These are phyloP conservation scores for Heliocidaris erythrogramma DNA, from an alignment of 35 echinoderm and acorn worm species.

Conservation along the genomic window DNA sequence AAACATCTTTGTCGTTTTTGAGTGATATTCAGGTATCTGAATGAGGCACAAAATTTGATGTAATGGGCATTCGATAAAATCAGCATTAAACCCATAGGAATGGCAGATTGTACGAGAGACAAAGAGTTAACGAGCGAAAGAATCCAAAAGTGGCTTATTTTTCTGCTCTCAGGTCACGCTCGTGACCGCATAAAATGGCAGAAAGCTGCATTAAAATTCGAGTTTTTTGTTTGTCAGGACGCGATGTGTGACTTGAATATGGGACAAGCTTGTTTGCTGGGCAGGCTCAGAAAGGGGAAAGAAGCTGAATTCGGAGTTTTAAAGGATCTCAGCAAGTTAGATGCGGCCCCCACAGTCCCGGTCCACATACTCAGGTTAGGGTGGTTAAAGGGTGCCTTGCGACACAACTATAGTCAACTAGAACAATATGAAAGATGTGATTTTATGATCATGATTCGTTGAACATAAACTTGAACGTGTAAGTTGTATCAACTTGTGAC, in stretches of 20 bases:
- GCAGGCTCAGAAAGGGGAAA: background rate
- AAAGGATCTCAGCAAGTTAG: background rate
- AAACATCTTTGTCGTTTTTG: background rate
- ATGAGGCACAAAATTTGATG: background rate
- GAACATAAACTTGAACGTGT: no score
- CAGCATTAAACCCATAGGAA: background rate
- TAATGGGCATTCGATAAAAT: background rate
- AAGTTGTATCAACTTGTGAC: no score
- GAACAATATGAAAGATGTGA: no score
- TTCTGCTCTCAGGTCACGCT: conserved; percentile 29
- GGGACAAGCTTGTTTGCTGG: conserved; percentile 35
- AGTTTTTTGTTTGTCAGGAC: conserved; percentile 10
- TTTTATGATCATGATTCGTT: no score
- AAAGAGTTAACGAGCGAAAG: background rate
- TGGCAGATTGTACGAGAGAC: background rate
- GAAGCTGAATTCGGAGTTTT: background rate
- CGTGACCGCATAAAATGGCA: conserved; percentile 9
- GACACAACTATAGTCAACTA: background rate
- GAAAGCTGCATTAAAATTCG: conserved; percentile 27
- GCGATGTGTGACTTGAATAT: background rate
- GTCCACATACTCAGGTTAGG: background rate
- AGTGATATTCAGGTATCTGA: background rate
- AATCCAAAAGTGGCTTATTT: conserved; percentile 21
- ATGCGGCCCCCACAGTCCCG: background rate
- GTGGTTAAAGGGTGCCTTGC: background rate